Percentiles rank a stretch among this genome's conserved stretches.
phyloP scores from a whole-genome alignment of 2,797 vertebrate genomes.

The Syngnathus acus region DNA sequence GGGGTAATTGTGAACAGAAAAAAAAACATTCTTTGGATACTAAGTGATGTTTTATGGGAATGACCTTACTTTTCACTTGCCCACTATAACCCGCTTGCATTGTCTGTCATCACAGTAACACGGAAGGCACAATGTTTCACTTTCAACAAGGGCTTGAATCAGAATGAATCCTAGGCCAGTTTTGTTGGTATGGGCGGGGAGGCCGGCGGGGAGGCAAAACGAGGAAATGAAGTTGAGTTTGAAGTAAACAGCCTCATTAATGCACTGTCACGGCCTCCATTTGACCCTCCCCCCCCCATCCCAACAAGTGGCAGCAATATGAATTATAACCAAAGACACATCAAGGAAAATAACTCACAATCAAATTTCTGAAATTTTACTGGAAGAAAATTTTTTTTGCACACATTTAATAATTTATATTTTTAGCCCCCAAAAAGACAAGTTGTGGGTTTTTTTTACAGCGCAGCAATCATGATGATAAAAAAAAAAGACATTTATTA shows the following conservation, averaged over 20 bases:
- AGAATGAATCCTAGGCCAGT: background rate
- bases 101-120: background rate
- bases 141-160: background rate
- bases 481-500: constrained; percentile 13
- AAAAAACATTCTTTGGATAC: too few species aligned
- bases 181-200: background rate
- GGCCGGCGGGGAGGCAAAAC: constrained; percentile 28
- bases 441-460: too few species aligned
- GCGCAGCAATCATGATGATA: too few species aligned
- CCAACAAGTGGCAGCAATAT: constrained; percentile 68
- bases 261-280: constrained; percentile 83
- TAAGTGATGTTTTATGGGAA: too few species aligned
- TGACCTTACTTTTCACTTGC: background rate
- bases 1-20: too few species aligned
- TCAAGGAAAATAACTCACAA: constrained; percentile 29
- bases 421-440: too few species aligned
- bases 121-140: background rate
- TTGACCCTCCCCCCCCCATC: constrained; percentile 58
- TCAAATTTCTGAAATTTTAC: background rate
- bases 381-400: too few species aligned
- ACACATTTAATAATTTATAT: too few species aligned
- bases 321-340: constrained; percentile 68
- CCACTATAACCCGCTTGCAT: background rate
- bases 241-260: constrained; percentile 83
- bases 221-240: constrained; percentile 59